Percentiles rank a stretch among this genome's conserved stretches.
phyloP scores from a whole-genome alignment of 2,113 vertebrate species.

The Nestor notabilis region DNA sequence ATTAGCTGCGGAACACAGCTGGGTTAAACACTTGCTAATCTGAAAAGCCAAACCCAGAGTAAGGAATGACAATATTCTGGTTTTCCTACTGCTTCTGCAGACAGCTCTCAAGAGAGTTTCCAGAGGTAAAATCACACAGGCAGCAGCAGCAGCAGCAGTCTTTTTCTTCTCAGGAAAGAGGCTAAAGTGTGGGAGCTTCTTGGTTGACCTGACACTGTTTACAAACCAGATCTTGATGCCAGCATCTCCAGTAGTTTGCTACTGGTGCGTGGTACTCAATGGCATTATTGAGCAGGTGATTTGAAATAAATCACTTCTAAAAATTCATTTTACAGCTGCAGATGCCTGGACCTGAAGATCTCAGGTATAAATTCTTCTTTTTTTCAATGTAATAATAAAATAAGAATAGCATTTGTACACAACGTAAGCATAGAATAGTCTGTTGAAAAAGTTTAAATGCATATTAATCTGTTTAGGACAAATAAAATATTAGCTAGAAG shows the following conservation, averaged over 20 bases:
- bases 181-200: neutral
- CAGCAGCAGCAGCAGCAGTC: neutral
- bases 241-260: neutral
- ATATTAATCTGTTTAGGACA: neutral
- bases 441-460: neutral
- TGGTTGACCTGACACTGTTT: neutral
- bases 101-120: neutral
- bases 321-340: neutral
- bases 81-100: neutral
- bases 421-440: neutral
- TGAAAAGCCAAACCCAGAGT: neutral
- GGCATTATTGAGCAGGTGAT: neutral
- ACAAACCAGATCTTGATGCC: neutral
- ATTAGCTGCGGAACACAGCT: neutral
- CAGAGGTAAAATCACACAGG: neutral
- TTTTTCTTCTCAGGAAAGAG: neutral
- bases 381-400: neutral
- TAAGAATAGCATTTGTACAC: neutral
- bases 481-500: neutral
- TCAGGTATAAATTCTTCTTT: neutral
- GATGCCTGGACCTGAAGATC: neutral
- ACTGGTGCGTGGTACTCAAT: neutral
- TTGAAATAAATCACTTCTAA: neutral
- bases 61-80: neutral
- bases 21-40: neutral